Conservation (phyloP, 1,140 invertebrate species). For the Tetraneura akinire region DNA sequence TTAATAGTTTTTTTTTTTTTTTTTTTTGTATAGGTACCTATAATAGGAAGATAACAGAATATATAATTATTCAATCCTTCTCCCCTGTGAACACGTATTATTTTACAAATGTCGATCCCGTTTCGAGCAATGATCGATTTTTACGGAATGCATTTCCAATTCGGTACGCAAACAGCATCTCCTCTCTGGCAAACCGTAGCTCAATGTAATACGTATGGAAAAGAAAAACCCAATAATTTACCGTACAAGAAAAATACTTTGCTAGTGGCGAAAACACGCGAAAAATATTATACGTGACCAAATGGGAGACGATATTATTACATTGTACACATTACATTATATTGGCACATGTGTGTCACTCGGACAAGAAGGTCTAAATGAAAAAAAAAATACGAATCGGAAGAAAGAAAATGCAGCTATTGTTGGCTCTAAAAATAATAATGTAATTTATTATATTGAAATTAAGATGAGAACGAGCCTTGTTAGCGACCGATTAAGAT, state of each 20-base stretch:
- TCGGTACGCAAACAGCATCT: constrained; percentile 20
- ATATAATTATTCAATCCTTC: no score
- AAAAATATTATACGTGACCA: constrained; percentile 27
- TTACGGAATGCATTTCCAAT: constrained; percentile 28
- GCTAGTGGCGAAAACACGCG: constrained; percentile 8
- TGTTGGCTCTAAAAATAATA: constrained; percentile 8
- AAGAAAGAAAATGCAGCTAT: constrained; percentile 14
- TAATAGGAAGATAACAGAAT: no score
- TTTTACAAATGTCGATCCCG: not conserved
- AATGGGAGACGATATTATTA: constrained; percentile 12
- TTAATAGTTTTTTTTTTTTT: no score
- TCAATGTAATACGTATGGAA: not conserved
- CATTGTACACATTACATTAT: not conserved
- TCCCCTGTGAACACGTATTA: no score
- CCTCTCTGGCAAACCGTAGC: not conserved
- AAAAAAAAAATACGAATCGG: not conserved
- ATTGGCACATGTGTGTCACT: constrained; percentile 30
- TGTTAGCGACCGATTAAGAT: not conserved
- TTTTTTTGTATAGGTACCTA: no score
- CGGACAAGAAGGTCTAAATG: not conserved
- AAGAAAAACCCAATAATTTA: constrained; percentile 1
- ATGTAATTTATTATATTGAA: constrained; percentile 10
- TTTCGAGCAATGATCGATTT: constrained; percentile 16
- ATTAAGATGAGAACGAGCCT: not conserved
- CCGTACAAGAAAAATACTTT: constrained; percentile 14